Evolutionary conservation across 92 coral and sea anemone genomes (phyloP).

Genomic region (Desmophyllum pertusum): DNA sequence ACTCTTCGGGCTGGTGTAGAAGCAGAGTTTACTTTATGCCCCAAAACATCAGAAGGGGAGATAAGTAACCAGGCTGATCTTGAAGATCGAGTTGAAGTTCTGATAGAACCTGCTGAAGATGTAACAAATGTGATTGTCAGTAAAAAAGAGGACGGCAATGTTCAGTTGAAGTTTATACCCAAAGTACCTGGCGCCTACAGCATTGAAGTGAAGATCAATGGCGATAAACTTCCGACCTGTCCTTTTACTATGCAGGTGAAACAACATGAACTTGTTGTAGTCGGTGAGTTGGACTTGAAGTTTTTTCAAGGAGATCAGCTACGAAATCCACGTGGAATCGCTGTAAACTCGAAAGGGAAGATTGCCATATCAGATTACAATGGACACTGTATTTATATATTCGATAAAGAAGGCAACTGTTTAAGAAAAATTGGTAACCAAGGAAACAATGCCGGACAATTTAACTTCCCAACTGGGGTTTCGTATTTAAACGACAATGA

Average conservation of each 20-base stretch:
- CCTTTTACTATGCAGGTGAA: background rate
- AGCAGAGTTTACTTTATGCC: background rate
- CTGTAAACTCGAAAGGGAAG: background rate
- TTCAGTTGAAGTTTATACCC: background rate
- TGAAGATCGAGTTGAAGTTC: constrained; percentile 1
- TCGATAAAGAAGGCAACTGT: too few relatives aligned
- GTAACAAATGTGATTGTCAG: background rate
- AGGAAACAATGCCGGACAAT: too few relatives aligned
- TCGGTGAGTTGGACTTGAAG: background rate
- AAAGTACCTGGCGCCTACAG: constrained; percentile 4
- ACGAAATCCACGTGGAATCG: background rate
- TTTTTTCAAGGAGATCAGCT: background rate
- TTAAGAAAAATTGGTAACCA: too few relatives aligned
- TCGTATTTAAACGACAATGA: too few relatives aligned
- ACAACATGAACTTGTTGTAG: constrained; percentile 2
- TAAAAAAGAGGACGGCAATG: background rate
- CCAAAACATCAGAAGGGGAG: background rate
- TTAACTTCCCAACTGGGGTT: too few relatives aligned
- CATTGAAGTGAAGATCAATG: background rate
- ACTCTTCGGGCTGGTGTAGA: constrained; percentile 1
- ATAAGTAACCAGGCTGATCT: constrained; percentile 1
- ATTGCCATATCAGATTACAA: background rate
- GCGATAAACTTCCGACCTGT: constrained; percentile 1
- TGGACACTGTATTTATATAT: too few relatives aligned
- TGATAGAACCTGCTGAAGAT: background rate